Evolutionary conservation across 2,113 vertebrate species (phyloP).

Genomic region (Myiagra hebetior): DNA sequence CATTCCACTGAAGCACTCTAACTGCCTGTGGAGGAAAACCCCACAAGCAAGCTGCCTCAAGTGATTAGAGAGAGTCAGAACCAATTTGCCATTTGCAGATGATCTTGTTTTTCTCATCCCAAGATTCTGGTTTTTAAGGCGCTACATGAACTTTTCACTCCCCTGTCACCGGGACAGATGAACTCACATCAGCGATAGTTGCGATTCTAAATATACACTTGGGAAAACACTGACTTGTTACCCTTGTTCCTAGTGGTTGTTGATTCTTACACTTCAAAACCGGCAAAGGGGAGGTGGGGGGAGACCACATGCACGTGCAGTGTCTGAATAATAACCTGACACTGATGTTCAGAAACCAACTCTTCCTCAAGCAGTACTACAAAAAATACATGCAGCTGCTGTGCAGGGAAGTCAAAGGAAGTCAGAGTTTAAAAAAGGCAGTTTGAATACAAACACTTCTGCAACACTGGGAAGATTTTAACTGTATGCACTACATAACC

Average conservation of each 20-base stretch:
- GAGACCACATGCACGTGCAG: not conserved
- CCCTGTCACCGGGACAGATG: fast-evolving
- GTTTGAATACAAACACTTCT: not conserved
- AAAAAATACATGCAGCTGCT: not conserved
- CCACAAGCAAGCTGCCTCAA: not conserved
- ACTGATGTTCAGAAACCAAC: not conserved
- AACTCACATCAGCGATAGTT: fast-evolving
- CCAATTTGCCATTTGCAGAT: not conserved
- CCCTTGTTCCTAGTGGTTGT: not conserved
- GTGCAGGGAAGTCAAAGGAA: not conserved
- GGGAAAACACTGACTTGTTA: not conserved
- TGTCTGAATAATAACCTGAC: not conserved
- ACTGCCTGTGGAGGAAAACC: not conserved
- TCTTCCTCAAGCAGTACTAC: not conserved
- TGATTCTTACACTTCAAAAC: not conserved
- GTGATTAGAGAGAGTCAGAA: not conserved
- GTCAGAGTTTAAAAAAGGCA: not conserved
- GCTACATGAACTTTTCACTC: not conserved
- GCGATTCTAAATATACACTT: not conserved
- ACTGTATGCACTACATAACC: not conserved
- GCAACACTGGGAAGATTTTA: not conserved
- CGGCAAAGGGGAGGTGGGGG: not conserved
- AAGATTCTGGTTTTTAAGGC: not conserved
- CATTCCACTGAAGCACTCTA: not conserved
- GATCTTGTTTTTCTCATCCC: not conserved